These are phyloP conservation scores for Latheticus oryzae DNA, from an alignment of 2,888 invertebrate species.

Conservation along the genomic window DNA sequence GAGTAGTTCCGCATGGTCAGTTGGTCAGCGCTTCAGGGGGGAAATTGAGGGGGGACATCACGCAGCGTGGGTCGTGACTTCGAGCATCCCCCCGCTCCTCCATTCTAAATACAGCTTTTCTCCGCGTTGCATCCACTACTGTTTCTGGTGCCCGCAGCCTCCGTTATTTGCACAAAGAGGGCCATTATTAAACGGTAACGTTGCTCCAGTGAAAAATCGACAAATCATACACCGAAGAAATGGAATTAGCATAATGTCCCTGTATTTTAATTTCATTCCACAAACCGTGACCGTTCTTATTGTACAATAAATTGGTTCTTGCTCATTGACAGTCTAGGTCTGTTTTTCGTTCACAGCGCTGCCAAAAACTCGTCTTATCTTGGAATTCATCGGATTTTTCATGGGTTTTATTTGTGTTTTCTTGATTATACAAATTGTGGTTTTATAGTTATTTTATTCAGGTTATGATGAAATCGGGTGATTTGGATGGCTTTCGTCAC, in stretches of 20 bases:
- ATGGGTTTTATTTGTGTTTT: conserved; percentile 26
- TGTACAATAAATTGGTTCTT: conserved; percentile 5
- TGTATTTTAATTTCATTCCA: conserved; percentile 1
- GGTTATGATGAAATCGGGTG: conserved; percentile 2
- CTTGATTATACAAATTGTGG: conserved; percentile 20
- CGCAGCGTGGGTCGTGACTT: conserved; percentile 48
- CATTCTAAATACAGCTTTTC: conserved; percentile 40
- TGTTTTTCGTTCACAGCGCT: no score
- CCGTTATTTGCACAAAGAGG: conserved; percentile 16
- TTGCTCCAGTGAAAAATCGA: conserved; percentile 18
- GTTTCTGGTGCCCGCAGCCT: conserved; percentile 20
- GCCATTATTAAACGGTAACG: conserved; percentile 23
- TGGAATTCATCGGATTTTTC: conserved; percentile 14
- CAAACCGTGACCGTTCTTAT: conserved; percentile 3
- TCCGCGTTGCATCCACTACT: conserved; percentile 24
- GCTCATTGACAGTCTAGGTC: no score
- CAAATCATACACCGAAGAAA: no score
- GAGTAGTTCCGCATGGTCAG: conserved; percentile 55
- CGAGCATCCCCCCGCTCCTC: conserved; percentile 32
- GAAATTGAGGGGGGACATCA: conserved; percentile 44
- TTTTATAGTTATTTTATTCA: conserved; percentile 15
- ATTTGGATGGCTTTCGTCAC: not conserved
- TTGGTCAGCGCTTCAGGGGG: conserved; percentile 51
- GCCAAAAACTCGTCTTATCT: not conserved
- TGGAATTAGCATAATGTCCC: conserved; percentile 13